Base-by-base conservation (phyloP, 2,113 vertebrate species). In the Cercopithecus mona region DNA sequence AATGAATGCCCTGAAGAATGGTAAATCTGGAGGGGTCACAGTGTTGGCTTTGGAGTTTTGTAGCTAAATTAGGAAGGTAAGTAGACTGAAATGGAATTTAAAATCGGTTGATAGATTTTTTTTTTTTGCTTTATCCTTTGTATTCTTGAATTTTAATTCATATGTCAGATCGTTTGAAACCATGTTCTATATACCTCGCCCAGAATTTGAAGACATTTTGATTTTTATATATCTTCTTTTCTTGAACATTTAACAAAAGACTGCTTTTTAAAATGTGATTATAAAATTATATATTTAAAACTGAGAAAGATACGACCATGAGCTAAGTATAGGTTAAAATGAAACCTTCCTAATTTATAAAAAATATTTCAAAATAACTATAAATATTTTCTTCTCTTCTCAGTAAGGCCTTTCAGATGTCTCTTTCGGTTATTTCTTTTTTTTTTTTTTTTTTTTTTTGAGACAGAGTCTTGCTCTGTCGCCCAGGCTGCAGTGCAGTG, bases 261-360 rank as follows among this genome's bases (percentile, higher is more conserved):
- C 35, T 75, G 38, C 40, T 80, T 59, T 85, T 50, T 13, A 64
- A 89, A 52, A 27, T 92, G n/a, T 76, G 43, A 5, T 94, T 94
- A 32, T 80, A 76, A 66, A 48, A 79, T 85, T 95, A 68, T 45
- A 1, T 78, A 50, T 88, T 68, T 96, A 48, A 90, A 92, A 64
- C n/a, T 66, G 12, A 73, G 57, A 82, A 79, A 88, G 38, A 30
- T 18, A 30, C n/a, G 45, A 72, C 14, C 55, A 1, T 82, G 72
- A 79, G 43, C 25, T 96, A 38, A 96, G 68, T 68, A 10, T 38
- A 84, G 27, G 20, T 59, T 94, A 70, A 83, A 96, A 90, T 92
- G 18, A 68, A 89, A 81, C 48, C 6, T 90, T 90, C 64, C 11
- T 64, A 20, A 70, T 91, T 88, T 73, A 76, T 78, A 32, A n/a